phyloP scores from a whole-genome alignment of 1,140 invertebrate species.

The Drosophila rufa region DNA sequence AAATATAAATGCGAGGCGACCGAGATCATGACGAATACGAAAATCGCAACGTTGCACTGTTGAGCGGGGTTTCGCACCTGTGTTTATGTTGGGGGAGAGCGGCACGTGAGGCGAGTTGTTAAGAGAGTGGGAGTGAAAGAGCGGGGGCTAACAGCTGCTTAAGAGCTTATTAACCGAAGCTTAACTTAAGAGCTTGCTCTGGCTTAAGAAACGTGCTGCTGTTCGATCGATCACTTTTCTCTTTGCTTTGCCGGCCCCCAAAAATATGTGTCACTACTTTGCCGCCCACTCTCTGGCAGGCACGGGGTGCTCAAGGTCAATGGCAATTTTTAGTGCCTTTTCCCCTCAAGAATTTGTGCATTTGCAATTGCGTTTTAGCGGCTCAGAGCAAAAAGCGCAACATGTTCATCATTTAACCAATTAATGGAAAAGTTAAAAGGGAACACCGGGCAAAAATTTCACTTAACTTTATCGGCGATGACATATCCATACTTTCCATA shows the following conservation, averaged over 20 bases:
- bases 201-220: constrained; percentile 19
- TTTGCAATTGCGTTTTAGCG: constrained; percentile 42
- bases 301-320: constrained; percentile 55
- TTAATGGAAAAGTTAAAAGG: constrained; percentile 22
- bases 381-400: constrained; percentile 19
- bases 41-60: constrained; percentile 79
- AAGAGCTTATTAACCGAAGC: constrained; percentile 15
- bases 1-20: constrained; percentile 37
- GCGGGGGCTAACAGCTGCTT: neutral
- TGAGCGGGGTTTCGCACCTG: constrained; percentile 52
- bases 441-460: neutral
- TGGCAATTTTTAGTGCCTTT: constrained; percentile 44
- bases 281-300: constrained; percentile 15
- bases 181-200: constrained; percentile 37
- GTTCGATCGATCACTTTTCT: constrained; percentile 1
- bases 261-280: constrained; percentile 38
- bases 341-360: constrained; percentile 25
- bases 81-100: constrained; percentile 8
- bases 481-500: neutral
- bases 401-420: constrained; percentile 22
- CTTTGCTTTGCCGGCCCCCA: constrained; percentile 32
- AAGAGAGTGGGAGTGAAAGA: constrained; percentile 27
- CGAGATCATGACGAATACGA: constrained; percentile 30
- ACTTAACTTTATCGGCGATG: neutral
- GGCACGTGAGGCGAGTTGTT: constrained; percentile 2